A percentile compares a stretch with the other conserved stretches of the same genome.
These are phyloP conservation scores for Hylyphantes graminicola DNA, from an alignment of 1,140 invertebrate species.

Conservation along the genomic window DNA sequence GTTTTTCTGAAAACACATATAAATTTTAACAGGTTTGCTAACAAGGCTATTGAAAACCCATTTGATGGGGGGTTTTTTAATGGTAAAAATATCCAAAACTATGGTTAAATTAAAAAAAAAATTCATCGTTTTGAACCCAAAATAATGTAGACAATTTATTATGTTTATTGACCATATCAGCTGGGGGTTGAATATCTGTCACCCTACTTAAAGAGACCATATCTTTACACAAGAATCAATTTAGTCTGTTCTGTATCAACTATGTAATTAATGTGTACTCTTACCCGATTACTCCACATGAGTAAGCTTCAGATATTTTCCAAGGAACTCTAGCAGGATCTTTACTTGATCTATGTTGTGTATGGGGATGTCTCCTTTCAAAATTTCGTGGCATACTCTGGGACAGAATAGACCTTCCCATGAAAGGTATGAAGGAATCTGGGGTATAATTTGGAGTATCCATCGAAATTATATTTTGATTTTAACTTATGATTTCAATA, in stretches of 20 bases:
- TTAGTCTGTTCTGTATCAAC: neutral
- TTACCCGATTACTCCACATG: conserved; percentile 25
- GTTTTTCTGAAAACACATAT: too few relatives aligned
- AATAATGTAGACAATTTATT: too few relatives aligned
- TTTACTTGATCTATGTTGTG: neutral
- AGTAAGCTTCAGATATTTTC: conserved; percentile 15
- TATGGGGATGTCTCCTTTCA: neutral
- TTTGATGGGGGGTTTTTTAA: too few relatives aligned
- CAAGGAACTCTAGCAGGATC: neutral
- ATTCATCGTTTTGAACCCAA: too few relatives aligned
- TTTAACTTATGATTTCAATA: neutral
- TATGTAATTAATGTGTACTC: neutral
- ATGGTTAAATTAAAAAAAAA: too few relatives aligned
- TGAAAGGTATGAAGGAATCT: conserved; percentile 25
- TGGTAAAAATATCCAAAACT: too few relatives aligned
- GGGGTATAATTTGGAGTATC: conserved; percentile 14
- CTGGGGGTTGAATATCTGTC: too few relatives aligned
- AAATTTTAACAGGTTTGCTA: too few relatives aligned
- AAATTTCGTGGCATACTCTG: neutral
- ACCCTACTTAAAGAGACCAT: too few relatives aligned
- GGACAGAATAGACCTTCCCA: neutral
- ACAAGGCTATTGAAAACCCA: too few relatives aligned
- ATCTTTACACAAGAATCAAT: too few relatives aligned
- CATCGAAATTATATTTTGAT: conserved; percentile 1
- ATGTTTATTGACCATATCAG: too few relatives aligned